Percentiles rank a stretch among this genome's conserved stretches.
These are phyloP conservation scores for Rousettus leschenaultii DNA, from an alignment of 2,113 vertebrate genomes.

Conservation along the genomic window DNA sequence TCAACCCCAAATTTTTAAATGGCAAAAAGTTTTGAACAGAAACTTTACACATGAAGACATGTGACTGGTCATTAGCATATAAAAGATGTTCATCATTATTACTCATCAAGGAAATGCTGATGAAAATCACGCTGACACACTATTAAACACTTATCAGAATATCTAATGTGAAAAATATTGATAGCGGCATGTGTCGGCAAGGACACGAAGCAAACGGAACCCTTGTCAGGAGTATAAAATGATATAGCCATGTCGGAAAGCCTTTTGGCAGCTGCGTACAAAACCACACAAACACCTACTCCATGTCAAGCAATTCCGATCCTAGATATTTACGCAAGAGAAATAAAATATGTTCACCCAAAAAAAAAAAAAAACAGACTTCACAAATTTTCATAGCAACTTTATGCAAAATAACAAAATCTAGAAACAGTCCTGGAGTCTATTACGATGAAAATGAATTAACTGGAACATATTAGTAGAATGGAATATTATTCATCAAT, in stretches of 20 bases:
- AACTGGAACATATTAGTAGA: not conserved
- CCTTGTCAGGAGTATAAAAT: not conserved
- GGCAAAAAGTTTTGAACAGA: not conserved
- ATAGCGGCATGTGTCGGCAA: not conserved
- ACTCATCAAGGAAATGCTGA: not conserved
- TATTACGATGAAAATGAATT: not conserved
- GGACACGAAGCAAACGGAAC: not conserved
- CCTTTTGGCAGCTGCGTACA: not conserved
- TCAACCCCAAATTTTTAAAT: not conserved
- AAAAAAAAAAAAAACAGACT: not conserved
- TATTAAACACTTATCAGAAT: not conserved
- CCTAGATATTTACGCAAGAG: not conserved
- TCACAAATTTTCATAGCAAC: not conserved
- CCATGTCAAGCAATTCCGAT: not conserved
- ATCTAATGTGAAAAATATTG: not conserved
- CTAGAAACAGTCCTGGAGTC: not conserved
- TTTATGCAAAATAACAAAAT: not conserved
- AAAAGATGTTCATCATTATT: not conserved
- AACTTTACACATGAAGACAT: not conserved
- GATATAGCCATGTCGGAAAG: rapidly evolving
- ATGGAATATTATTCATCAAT: not conserved
- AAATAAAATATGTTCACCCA: not conserved
- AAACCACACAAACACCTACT: not conserved
- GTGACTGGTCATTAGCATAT: not conserved
- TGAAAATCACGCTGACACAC: not conserved